A percentile compares a stretch with the other conserved stretches of the same genome.
Evolutionary conservation across 2,888 invertebrate species (phyloP).

Genomic region (Exephanes ischioxanthus): DNA sequence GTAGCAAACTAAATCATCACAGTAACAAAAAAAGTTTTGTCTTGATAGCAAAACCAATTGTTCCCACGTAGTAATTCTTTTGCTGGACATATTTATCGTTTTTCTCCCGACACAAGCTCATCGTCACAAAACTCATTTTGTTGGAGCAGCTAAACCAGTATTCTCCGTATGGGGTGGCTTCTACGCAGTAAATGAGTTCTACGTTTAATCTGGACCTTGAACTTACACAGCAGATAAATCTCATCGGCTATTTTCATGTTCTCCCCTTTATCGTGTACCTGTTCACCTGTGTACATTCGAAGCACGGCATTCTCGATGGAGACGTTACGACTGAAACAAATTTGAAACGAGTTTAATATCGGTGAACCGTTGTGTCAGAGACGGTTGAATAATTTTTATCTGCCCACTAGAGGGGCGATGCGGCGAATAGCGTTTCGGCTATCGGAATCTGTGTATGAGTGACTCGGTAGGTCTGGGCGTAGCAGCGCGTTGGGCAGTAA

Average conservation of each 20-base stretch:
- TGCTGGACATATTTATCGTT: too few species aligned
- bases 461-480: not conserved
- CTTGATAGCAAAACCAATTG: too few species aligned
- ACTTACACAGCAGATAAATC: conserved; percentile 69
- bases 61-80: too few species aligned
- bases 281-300: conserved; percentile 62
- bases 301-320: conserved; percentile 49
- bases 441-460: conserved; percentile 25
- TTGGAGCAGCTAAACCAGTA: too few species aligned
- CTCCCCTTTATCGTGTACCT: conserved; percentile 8
- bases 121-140: not conserved
- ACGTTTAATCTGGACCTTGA: too few species aligned
- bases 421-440: not conserved
- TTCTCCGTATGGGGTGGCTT: not conserved
- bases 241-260: conserved; percentile 47
- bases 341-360: not conserved
- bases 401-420: conserved; percentile 50
- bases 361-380: too few species aligned
- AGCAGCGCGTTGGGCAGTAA: conserved; percentile 27
- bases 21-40: not conserved
- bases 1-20: not conserved
- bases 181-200: too few species aligned
- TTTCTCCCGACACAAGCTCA: not conserved
- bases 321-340: conserved; percentile 60
- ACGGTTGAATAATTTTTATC: not conserved